These are phyloP conservation scores for Microtus montanus DNA, from an alignment of 2,113 vertebrate genomes.

Conservation along the genomic window DNA sequence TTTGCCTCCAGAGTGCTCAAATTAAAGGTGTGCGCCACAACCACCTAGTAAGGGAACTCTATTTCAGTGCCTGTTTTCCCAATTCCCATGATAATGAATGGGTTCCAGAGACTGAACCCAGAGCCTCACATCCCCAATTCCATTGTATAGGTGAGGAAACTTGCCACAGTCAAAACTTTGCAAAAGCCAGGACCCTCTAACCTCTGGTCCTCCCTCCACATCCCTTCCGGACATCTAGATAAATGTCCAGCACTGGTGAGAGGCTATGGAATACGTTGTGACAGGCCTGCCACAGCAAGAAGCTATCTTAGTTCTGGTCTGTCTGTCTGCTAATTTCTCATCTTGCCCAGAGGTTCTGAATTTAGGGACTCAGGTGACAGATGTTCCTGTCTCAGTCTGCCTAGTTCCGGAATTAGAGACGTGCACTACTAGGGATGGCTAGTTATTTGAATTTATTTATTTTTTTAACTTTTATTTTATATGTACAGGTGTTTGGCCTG, in stretches of 20 bases:
- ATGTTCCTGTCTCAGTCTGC: neutral
- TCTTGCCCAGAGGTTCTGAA: neutral
- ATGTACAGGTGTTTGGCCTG: neutral
- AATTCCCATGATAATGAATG: neutral
- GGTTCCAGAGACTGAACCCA: neutral
- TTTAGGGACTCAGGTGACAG: neutral
- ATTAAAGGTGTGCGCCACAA: neutral
- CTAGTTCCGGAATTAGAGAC: neutral
- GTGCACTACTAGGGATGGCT: neutral
- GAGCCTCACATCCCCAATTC: neutral
- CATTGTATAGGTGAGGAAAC: neutral
- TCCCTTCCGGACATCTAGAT: neutral
- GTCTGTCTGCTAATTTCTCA: neutral
- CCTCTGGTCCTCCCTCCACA: neutral
- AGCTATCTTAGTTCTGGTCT: neutral
- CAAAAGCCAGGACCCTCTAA: neutral
- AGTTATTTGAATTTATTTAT: slow-evolving; percentile 23
- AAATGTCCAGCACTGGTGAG: neutral
- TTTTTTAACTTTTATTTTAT: neutral
- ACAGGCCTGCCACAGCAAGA: neutral
- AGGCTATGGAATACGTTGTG: neutral
- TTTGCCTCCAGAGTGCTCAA: neutral
- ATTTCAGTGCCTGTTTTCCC: neutral
- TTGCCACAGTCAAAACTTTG: neutral
- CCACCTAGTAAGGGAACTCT: neutral